These are phyloP conservation scores for Drosophila simulans DNA, from an alignment of 1,140 invertebrate species.

Conservation along the genomic window DNA sequence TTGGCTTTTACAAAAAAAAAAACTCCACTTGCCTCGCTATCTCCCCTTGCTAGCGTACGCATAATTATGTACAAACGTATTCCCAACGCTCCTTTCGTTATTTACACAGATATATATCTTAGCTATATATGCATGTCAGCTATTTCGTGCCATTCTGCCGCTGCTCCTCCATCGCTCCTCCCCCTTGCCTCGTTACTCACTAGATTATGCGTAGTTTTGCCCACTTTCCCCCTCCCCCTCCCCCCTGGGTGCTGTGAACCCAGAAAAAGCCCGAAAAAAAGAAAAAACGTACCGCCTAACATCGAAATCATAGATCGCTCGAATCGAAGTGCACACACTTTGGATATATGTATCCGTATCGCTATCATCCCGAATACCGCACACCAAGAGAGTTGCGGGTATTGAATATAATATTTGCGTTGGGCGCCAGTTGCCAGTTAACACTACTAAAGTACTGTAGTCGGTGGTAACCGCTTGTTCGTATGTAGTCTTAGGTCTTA, in stretches of 20 bases:
- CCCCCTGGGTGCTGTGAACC: constrained; percentile 35
- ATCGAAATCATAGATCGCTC: constrained; percentile 8
- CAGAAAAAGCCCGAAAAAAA: constrained; percentile 35
- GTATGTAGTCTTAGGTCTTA: constrained; percentile 49
- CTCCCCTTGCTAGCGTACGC: constrained; percentile 21
- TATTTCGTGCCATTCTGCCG: not conserved
- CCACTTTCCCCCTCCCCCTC: constrained; percentile 55
- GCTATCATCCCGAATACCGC: not conserved
- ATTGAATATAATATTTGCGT: not conserved
- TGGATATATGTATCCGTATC: not conserved
- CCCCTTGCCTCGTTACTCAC: constrained; percentile 34
- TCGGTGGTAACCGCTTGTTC: constrained; percentile 71
- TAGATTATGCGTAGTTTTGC: constrained; percentile 77
- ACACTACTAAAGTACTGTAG: constrained; percentile 61
- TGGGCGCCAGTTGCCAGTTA: constrained; percentile 36
- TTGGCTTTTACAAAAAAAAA: constrained; percentile 27
- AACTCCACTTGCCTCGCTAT: constrained; percentile 2
- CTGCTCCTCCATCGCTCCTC: not conserved
- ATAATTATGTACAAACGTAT: constrained; percentile 49
- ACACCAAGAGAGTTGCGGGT: not conserved
- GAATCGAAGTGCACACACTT: not conserved
- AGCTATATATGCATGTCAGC: constrained; percentile 13
- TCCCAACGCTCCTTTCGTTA: constrained; percentile 20
- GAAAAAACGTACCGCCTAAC: not conserved
- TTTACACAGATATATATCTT: constrained; percentile 52